Base-by-base conservation (phyloP, 2,113 vertebrate genomes). In the Reinhardtius hippoglossoides region DNA sequence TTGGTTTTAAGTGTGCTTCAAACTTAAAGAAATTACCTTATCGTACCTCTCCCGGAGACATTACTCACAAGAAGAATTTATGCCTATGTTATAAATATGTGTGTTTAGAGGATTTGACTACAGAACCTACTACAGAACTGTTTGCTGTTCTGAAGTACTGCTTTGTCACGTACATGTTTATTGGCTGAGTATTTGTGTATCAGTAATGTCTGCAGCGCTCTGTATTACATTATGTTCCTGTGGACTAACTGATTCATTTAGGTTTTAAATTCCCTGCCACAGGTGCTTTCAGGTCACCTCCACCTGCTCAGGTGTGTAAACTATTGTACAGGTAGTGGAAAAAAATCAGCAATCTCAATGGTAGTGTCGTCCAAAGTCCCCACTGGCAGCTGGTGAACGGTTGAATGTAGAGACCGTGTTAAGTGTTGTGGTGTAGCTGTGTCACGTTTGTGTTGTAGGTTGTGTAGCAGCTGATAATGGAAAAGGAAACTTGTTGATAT, bases 251-350 rank as follows among this genome's bases (percentile, higher is more conserved):
- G 31, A 6, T 31, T 31, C 31, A 31, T 31, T 31, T 1, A 31
- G 31, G 31, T 31, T 31, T 31, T 31, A 31, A 31, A 31, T 7
- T 31, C 80, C 68, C 60, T 77, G 67, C 66, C 46, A 60, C 84
- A 82, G 87, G 81, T 68, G 37, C 56, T 57, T 16, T 87, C 65
- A 59, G 26, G 58, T 48, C 58, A 59, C 12, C 57, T 57, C 54
- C 52, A 27, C 54, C 54, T 37, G 8, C 68, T 5, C 69, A 84
- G 80, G 76, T 88, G 74, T 90, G 85, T 82, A 82, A 80, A 54
- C 23, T 62, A 16, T 63, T 71, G 31, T 42, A 18, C 12, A 71
- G 21, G 60, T 55, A 3, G 40, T 1, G 40, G 35, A 42, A 42
- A 13, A 13, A 42, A 42, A 65, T 42, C 27, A 67, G 9, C 55